Evolutionary conservation across 2,797 vertebrate genomes (phyloP), one percentile per base, ranked within the genome.

Genomic region (Paedocypris micromegethes): DNA sequence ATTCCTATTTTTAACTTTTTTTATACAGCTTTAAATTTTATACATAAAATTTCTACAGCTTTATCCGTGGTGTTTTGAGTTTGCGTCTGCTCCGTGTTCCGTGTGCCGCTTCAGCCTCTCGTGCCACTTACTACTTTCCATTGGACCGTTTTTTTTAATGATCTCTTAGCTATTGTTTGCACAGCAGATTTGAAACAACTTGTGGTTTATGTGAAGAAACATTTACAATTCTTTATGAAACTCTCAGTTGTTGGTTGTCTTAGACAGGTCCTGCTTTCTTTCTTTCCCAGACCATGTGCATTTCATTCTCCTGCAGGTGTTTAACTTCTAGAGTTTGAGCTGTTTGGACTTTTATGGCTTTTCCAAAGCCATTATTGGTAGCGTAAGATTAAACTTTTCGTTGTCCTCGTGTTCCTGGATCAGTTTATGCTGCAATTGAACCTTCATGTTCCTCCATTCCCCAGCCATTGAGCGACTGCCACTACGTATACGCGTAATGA

Each of bases 81-180:
- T 23, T 23, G 23, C 23, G 23, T 23, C 44, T 61, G 45, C 39
- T 48, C 53, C 43, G 48, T 48, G 58, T 38, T 60, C 4, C 5
- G 54, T 69, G 23, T 23, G 23, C 23, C 23, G 23, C 23, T 23
- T 23, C 23, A 23, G 23, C 23, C 23, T 23, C 23, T 23, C 23
- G 23, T 23, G 23, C 23, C 23, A 23, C 23, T 23, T 1, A 23
- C 23, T 23, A 23, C 1, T 49, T 69, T 62, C 44, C 2, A 2
- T 43, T n/a, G 42, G 38, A 46, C 58, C 62, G 50, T 62, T 8
- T 37, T 49, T 69, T 54, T 6, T 54, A 62, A 44, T 61, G 58
- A 53, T 68, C 58, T 60, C 48, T 48, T 8, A 61, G 51, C 40
- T 62, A 55, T 52, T 69, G 51, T 69, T 69, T 60, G 38, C 49